A percentile compares a stretch with the other conserved stretches of the same genome.
These are phyloP conservation scores for Lysandra coridon DNA, from an alignment of 2,888 invertebrate species.

Conservation along the genomic window DNA sequence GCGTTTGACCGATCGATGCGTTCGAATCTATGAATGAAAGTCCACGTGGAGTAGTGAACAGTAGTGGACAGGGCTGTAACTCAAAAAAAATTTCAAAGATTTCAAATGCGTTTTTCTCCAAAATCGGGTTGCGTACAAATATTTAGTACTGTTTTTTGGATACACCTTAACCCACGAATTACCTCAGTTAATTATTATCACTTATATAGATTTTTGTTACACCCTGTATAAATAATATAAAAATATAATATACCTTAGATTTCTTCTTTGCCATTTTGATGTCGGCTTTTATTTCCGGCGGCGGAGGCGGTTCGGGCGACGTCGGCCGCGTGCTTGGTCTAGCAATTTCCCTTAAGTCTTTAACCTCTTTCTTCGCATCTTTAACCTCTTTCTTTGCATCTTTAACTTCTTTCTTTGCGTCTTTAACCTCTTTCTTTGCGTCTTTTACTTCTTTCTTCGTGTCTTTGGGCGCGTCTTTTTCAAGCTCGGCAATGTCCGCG, in stretches of 20 bases:
- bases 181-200: too few relatives aligned
- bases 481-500: constrained; percentile 76
- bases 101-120: too few relatives aligned
- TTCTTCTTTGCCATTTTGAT: constrained; percentile 51
- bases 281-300: constrained; percentile 40
- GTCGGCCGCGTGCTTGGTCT: constrained; percentile 34
- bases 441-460: constrained; percentile 32
- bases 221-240: too few relatives aligned
- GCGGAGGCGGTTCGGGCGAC: constrained; percentile 43
- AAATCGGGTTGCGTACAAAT: too few relatives aligned
- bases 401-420: not conserved
- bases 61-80: too few relatives aligned
- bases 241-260: constrained; percentile 49
- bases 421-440: not conserved
- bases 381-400: not conserved
- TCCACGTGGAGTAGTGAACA: too few relatives aligned
- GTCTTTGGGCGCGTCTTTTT: constrained; percentile 51
- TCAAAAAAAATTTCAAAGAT: too few relatives aligned
- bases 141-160: too few relatives aligned
- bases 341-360: not conserved
- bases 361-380: not conserved
- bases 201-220: too few relatives aligned
- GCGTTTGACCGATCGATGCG: too few relatives aligned
- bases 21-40: too few relatives aligned
- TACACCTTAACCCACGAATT: too few relatives aligned